A percentile compares a stretch with the other conserved stretches of the same genome.
Evolutionary conservation across 2,113 vertebrate genomes (phyloP).

Genomic region (Gymnarchus niloticus): DNA sequence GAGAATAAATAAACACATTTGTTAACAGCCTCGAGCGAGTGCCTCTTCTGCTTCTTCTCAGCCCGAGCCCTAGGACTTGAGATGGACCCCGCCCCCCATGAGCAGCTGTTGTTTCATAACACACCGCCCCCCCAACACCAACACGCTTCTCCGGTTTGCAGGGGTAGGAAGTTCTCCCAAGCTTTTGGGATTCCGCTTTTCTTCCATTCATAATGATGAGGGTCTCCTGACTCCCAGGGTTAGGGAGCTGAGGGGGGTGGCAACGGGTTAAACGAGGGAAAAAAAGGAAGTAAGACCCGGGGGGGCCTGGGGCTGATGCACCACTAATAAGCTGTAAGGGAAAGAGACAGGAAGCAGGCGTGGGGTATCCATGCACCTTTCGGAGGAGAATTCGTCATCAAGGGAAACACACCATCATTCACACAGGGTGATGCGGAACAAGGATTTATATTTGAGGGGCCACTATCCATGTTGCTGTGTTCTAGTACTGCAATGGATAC

Average conservation of each 20-base stretch:
- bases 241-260: neutral
- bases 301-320: neutral
- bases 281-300: neutral
- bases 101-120: neutral
- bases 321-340: conserved; percentile 12
- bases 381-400: conserved; percentile 15
- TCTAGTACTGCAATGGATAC: conserved; percentile 23
- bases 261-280: conserved; percentile 5
- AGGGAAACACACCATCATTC: conserved; percentile 4
- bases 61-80: neutral
- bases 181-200: neutral
- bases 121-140: neutral
- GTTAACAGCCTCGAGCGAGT: conserved; percentile 43
- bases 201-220: neutral
- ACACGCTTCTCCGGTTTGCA: neutral
- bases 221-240: neutral
- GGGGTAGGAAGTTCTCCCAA: neutral
- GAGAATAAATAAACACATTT: conserved; percentile 56
- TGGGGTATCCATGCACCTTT: neutral
- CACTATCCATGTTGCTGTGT: neutral
- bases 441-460: conserved; percentile 21
- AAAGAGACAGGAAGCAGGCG: neutral
- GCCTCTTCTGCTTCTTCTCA: conserved; percentile 24
- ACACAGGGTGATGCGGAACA: no score
- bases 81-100: neutral